phyloP scores from a whole-genome alignment of 2,113 vertebrate species.

The Psettodes erumei region DNA sequence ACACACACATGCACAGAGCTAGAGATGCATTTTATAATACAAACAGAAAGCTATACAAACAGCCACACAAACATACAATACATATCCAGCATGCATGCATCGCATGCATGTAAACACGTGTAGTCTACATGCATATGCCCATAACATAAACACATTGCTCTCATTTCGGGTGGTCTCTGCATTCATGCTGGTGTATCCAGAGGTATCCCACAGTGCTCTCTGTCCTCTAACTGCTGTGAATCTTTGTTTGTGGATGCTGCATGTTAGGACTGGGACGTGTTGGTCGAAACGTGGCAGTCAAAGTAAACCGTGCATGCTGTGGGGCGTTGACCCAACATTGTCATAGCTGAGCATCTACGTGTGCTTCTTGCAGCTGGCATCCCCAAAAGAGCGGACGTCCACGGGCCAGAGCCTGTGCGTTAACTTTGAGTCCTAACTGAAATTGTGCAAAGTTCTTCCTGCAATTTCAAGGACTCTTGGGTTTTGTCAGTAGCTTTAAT shows the following conservation, averaged over 20 bases:
- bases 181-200: constrained; percentile 37
- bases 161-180: constrained; percentile 67
- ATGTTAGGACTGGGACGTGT: constrained; percentile 42
- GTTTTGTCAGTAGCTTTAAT: background rate
- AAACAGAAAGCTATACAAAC: constrained; percentile 67
- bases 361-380: constrained; percentile 36
- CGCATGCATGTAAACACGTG: constrained; percentile 66
- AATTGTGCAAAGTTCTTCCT: background rate
- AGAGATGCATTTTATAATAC: constrained; percentile 61
- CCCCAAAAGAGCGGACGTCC: constrained; percentile 13
- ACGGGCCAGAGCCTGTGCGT: background rate
- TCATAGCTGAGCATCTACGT: constrained; percentile 12
- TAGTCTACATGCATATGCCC: constrained; percentile 57
- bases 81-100: constrained; percentile 64
- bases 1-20: constrained; percentile 23
- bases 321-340: constrained; percentile 16
- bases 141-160: constrained; percentile 69
- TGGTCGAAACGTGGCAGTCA: constrained; percentile 21
- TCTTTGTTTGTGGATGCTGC: constrained; percentile 50
- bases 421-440: background rate
- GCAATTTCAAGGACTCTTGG: background rate
- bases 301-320: constrained; percentile 60
- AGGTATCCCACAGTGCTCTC: constrained; percentile 24
- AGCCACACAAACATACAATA: constrained; percentile 53
- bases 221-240: constrained; percentile 39